These are phyloP conservation scores for Tamandua tetradactyla DNA, from an alignment of 2,797 vertebrate genomes.

Conservation along the genomic window DNA sequence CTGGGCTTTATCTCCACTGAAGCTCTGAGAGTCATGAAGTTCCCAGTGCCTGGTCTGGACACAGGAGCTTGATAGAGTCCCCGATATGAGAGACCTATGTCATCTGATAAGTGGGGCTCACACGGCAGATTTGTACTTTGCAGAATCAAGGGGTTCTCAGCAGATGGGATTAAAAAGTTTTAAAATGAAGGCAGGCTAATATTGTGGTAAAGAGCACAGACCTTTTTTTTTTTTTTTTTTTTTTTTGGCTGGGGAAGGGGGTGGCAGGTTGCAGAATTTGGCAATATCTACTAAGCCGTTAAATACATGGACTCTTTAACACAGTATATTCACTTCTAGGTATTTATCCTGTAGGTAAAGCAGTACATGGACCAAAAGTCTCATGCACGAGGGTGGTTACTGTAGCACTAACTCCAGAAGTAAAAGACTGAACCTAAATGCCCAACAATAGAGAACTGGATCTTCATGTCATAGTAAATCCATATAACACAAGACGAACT, in stretches of 20 bases:
- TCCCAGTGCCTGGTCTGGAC: background rate
- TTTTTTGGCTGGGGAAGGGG: background rate
- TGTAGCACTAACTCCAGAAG: background rate
- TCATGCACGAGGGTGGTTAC: too few relatives aligned
- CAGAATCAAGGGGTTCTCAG: background rate
- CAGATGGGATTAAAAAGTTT: background rate
- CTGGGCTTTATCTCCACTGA: background rate
- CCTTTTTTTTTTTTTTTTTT: too few relatives aligned
- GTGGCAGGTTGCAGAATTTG: background rate
- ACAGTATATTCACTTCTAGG: background rate
- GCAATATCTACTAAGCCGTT: background rate
- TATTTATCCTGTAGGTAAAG: background rate
- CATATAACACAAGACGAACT: accelerated
- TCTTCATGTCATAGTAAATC: accelerated
- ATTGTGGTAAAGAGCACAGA: background rate
- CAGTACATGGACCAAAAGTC: background rate
- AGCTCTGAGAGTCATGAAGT: background rate
- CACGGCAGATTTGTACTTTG: background rate
- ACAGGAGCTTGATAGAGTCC: background rate
- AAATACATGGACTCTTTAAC: background rate
- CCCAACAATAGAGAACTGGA: background rate
- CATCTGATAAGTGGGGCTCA: background rate
- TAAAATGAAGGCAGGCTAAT: background rate
- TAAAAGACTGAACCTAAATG: background rate
- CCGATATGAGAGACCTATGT: background rate